phyloP scores from a whole-genome alignment of 2,888 invertebrate genomes.

The Lissocephala sabroskyi region DNA sequence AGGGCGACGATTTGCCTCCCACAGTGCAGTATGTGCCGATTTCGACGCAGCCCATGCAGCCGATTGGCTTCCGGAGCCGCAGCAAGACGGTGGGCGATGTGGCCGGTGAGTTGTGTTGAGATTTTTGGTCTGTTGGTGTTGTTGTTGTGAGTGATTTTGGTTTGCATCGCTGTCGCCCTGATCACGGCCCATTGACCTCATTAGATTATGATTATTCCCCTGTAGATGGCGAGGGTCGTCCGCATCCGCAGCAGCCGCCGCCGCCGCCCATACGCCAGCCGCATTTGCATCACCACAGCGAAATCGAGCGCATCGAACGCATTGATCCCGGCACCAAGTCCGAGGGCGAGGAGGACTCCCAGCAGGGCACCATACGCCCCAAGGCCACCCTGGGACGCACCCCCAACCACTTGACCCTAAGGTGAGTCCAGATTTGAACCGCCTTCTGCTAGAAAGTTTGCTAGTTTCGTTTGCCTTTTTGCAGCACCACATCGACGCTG shows the following conservation, averaged over 20 bases:
- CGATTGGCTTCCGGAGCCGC: conserved; percentile 81
- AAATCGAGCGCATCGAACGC: conserved; percentile 76
- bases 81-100: conserved; percentile 94
- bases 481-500: conserved; percentile 92
- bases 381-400: conserved; percentile 85
- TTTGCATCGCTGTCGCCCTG: too few species aligned
- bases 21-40: conserved; percentile 49
- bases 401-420: conserved; percentile 92
- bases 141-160: neutral
- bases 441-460: conserved; percentile 1
- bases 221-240: conserved; percentile 70
- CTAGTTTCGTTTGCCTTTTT: neutral
- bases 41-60: conserved; percentile 67
- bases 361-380: conserved; percentile 79
- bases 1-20: conserved; percentile 77
- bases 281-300: conserved; percentile 71
- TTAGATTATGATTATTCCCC: conserved; percentile 40
- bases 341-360: conserved; percentile 87
- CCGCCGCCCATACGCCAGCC: conserved; percentile 67
- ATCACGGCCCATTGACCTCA: too few species aligned
- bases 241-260: conserved; percentile 59
- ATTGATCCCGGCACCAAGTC: conserved; percentile 86
- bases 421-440: conserved; percentile 72
- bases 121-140: neutral
- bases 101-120: conserved; percentile 75